Evolutionary conservation across 2,888 invertebrate species (phyloP), one percentile per base, ranked within the genome.

Genomic region (Stramonita haemastoma): DNA sequence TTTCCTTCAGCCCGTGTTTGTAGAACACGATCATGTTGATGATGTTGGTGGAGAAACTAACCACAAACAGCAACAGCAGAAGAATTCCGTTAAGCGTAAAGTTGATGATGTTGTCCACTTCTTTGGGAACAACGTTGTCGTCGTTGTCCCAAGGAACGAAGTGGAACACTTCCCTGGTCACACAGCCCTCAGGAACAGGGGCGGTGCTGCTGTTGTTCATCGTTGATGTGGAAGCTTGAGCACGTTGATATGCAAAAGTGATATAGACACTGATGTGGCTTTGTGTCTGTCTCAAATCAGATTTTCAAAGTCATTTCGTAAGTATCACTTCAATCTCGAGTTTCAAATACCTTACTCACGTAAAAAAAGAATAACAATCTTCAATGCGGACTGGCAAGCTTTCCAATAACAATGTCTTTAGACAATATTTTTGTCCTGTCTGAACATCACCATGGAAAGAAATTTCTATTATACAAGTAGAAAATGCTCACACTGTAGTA

Each of bases 11-110:
- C 36, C 81, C 81, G 81, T 83, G 81, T 46, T 26, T 83, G 22
- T 83, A 83, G 26, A 83, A 83, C 81, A 83, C 81, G 13, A 83
- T 26, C 81, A 83, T 83, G 81, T 83, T 83, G 22, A 83, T 19
- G 22, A 83, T 26, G 81, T 83, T 83, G 0, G 46, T 26, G 36
- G 11, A 11, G 36, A 83, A 83, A 8, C 36, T 36, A 6, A 83
- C 46, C 11, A 83, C 5, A 8, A 83, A 83, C 46, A 83, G 26
- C 81, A 83, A 6, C 36, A 36, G 81, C 6, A 83, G 15, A 15
- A n/a, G 36, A 29, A 83, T 46, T 22, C 81, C 81, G 22, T 11
- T 83, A 1, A 83, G 36, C 26, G 36, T 6, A 46, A 46, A 6
- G 5, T 46, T 36, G 46, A 46, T 5, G 46, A 83, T 83, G 81